Conservation (phyloP, 37 sponge, comb jelly and placozoan species). For the Geodia barretti region DNA sequence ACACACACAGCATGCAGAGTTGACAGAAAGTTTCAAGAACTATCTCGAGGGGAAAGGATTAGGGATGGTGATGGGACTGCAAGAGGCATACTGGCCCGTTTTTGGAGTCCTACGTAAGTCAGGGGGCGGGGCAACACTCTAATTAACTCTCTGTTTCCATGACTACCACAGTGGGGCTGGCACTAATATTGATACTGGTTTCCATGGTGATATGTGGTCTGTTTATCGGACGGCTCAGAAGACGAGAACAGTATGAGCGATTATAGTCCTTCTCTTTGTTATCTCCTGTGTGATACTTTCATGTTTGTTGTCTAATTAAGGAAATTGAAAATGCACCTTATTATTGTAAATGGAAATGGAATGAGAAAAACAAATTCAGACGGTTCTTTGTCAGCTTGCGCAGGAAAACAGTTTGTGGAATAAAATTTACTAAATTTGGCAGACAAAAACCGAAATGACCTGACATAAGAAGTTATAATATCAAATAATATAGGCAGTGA, state of each 20-base stretch:
- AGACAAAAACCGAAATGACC: background rate
- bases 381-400: too few species aligned
- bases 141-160: too few species aligned
- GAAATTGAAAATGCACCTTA: too few species aligned
- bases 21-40: slow-evolving; percentile 26
- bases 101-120: slow-evolving; percentile 31
- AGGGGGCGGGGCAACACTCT: too few species aligned
- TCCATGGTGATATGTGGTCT: background rate
- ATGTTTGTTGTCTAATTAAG: too few species aligned
- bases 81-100: background rate
- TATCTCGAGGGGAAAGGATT: slow-evolving; percentile 46
- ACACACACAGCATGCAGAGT: slow-evolving; percentile 66
- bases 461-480: background rate
- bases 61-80: slow-evolving; percentile 3
- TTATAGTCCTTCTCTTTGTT: too few species aligned
- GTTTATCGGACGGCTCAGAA: background rate
- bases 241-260: background rate
- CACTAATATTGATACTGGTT: background rate
- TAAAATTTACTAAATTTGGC: background rate
- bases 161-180: background rate
- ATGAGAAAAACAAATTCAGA: too few species aligned
- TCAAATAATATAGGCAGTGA: too few species aligned
- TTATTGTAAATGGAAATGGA: too few species aligned
- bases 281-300: too few species aligned
- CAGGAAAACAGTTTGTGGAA: too few species aligned